Conservation (phyloP, 2,797 vertebrate genomes). For the Enteromius trimaculatus region DNA sequence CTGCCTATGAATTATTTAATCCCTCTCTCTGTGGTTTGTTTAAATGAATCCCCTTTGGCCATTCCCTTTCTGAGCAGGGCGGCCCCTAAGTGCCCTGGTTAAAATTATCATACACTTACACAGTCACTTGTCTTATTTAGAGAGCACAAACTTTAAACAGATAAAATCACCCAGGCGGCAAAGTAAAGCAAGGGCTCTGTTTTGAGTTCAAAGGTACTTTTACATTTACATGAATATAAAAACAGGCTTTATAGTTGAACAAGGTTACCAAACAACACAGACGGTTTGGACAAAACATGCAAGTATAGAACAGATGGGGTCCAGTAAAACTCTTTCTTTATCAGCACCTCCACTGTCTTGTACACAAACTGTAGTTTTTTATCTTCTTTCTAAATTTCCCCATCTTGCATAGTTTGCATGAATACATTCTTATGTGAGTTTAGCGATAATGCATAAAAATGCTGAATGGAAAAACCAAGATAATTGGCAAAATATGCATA, state of each 20-base stretch:
- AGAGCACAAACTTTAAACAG: slow-evolving; percentile 68
- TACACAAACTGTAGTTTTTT: background rate
- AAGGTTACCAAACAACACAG: slow-evolving; percentile 20
- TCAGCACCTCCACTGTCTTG: background rate
- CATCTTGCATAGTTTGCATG: background rate
- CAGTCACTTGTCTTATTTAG: slow-evolving; percentile 58
- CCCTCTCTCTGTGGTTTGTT: slow-evolving; percentile 61
- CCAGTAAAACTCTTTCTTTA: background rate
- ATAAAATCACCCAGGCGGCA: slow-evolving; percentile 64
- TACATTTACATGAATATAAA: slow-evolving; percentile 68
- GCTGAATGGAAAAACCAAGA: background rate
- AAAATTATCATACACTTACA: slow-evolving; percentile 64
- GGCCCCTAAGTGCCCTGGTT: slow-evolving; percentile 60
- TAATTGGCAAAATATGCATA: background rate
- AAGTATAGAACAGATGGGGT: background rate
- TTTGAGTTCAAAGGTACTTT: slow-evolving; percentile 60
- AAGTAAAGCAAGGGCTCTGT: slow-evolving; percentile 65
- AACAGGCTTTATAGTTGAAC: slow-evolving; percentile 59
- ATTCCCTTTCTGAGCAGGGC: slow-evolving; percentile 50
- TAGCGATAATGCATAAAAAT: background rate
- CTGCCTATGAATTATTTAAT: slow-evolving; percentile 71
- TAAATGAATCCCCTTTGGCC: slow-evolving; percentile 65
- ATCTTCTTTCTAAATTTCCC: background rate
- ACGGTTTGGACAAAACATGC: slow-evolving; percentile 25
- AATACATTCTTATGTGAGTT: background rate